These are phyloP conservation scores for Euleptes europaea DNA, from an alignment of 2,113 vertebrate genomes.

Conservation along the genomic window DNA sequence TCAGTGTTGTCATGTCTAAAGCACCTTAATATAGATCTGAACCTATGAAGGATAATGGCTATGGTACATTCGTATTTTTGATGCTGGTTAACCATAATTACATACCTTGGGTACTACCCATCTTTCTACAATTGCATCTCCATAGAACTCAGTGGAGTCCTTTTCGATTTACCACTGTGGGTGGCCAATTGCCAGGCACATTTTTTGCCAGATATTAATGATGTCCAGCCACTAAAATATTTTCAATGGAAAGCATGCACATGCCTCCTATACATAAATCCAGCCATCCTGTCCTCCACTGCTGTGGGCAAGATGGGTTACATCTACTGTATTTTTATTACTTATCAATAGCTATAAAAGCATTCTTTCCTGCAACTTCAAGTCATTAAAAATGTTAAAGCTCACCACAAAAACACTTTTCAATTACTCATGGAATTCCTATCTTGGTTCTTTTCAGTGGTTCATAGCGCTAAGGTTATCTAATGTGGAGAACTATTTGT, in stretches of 20 bases:
- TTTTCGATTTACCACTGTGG: no score
- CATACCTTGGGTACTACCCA: conserved; percentile 1
- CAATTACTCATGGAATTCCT: conserved; percentile 41
- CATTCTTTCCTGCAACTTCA: conserved; percentile 41
- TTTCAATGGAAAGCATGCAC: no score
- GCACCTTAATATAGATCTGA: conserved; percentile 2
- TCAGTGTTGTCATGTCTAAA: neutral
- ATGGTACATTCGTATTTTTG: conserved; percentile 2
- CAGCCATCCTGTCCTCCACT: neutral
- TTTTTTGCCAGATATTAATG: no score
- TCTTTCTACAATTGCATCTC: no score
- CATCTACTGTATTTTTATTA: conserved; percentile 44
- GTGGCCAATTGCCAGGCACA: no score
- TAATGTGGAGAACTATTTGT: conserved; percentile 69
- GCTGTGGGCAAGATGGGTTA: neutral
- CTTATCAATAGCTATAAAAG: conserved; percentile 56
- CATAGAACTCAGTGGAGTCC: no score
- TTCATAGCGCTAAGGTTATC: conserved; percentile 66
- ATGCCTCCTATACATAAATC: neutral
- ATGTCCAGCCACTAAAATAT: no score
- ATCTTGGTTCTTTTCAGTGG: conserved; percentile 62
- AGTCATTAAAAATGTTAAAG: conserved; percentile 56
- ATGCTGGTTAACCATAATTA: conserved; percentile 17
- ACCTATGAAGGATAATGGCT: conserved; percentile 11
- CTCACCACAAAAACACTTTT: conserved; percentile 54